These are phyloP conservation scores for Glaucopsyche alexis DNA, from an alignment of 2,888 invertebrate species.

Conservation along the genomic window DNA sequence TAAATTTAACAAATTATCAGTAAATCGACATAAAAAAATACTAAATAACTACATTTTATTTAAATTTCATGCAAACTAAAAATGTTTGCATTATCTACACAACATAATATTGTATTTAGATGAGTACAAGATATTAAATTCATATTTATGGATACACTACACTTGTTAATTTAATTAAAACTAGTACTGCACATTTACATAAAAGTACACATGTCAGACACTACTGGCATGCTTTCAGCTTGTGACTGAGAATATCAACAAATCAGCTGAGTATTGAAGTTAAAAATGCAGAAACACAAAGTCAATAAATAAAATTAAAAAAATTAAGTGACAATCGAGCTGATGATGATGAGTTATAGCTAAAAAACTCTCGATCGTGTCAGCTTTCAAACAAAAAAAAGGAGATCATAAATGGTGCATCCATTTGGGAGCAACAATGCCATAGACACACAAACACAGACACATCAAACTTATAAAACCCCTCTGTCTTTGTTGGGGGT, in stretches of 20 bases:
- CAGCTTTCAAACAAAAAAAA: no score
- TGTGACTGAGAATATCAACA: background rate
- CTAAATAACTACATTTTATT: background rate
- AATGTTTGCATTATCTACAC: background rate
- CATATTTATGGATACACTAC: background rate
- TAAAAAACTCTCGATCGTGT: no score
- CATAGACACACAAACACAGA: no score
- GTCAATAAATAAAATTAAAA: no score
- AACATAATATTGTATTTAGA: background rate
- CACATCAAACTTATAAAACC: no score
- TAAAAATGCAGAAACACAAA: background rate
- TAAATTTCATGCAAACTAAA: constrained; percentile 1
- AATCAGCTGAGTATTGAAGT: background rate
- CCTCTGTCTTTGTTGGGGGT: no score
- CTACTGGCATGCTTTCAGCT: constrained; percentile 7
- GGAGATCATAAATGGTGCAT: no score
- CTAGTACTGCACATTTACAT: background rate
- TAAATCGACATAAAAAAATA: background rate
- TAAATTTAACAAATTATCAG: background rate
- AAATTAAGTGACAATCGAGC: no score
- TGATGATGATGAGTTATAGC: no score
- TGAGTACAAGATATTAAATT: background rate
- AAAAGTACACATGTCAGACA: background rate
- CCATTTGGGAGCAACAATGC: no score
- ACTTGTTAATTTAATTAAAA: background rate